Conservation (phyloP, 2,888 invertebrate genomes). For the Drosophila macrothrix region DNA sequence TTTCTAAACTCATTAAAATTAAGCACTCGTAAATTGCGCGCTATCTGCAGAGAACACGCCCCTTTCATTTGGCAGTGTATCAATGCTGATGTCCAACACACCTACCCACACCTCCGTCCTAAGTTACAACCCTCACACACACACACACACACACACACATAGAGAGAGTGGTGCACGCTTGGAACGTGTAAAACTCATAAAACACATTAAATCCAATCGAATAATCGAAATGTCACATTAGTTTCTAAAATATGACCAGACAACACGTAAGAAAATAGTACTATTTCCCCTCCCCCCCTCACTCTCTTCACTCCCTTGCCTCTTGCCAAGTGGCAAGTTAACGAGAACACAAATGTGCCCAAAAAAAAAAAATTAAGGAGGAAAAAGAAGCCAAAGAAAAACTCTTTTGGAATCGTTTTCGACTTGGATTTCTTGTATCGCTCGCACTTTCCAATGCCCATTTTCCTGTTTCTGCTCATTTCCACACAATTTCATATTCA, state of each 20-base stretch:
- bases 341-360: slow-evolving; percentile 73
- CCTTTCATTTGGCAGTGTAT: slow-evolving; percentile 51
- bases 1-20: slow-evolving; percentile 22
- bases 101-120: slow-evolving; percentile 10
- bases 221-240: slow-evolving; percentile 86
- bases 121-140: slow-evolving; percentile 49
- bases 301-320: not conserved
- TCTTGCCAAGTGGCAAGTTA: slow-evolving; percentile 28
- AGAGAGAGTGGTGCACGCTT: slow-evolving; percentile 22
- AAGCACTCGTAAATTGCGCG: slow-evolving; percentile 12
- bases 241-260: slow-evolving; percentile 84
- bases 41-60: slow-evolving; percentile 41
- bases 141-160: slow-evolving; percentile 12
- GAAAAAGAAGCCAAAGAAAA: slow-evolving; percentile 39
- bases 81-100: slow-evolving; percentile 29
- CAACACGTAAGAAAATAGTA: slow-evolving; percentile 68
- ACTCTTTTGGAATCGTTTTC: slow-evolving; percentile 66
- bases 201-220: slow-evolving; percentile 85
- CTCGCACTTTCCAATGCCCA: slow-evolving; percentile 60
- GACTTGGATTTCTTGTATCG: slow-evolving; percentile 22
- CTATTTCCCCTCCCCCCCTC: not conserved
- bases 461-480: slow-evolving; percentile 25
- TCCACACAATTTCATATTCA: slow-evolving; percentile 79
- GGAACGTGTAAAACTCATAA: slow-evolving; percentile 82
- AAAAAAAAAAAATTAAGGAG: slow-evolving; percentile 7